Conservation (phyloP, 2,797 vertebrate species). For the Epinephelus coioides region DNA sequence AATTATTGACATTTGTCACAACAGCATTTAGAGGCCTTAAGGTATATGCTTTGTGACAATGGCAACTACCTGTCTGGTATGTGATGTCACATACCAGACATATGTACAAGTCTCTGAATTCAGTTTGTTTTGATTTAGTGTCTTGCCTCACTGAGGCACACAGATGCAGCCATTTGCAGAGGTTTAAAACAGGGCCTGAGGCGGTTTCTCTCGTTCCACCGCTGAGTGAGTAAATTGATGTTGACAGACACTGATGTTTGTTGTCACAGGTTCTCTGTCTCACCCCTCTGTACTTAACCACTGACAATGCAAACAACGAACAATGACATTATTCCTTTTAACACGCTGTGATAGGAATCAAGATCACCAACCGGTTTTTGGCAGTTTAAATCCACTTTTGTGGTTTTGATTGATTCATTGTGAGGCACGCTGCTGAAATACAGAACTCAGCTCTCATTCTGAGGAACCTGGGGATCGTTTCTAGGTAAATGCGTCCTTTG, state of each 20-base stretch:
- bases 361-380: background rate
- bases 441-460: background rate
- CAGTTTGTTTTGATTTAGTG: slow-evolving; percentile 5
- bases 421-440: background rate
- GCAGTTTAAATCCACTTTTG: background rate
- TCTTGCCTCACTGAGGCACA: background rate
- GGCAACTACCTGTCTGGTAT: slow-evolving; percentile 19
- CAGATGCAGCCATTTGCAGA: background rate
- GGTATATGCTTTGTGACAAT: background rate
- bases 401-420: background rate
- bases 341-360: background rate
- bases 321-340: background rate
- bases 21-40: background rate
- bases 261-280: background rate
- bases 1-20: background rate
- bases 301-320: slow-evolving; percentile 1
- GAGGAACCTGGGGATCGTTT: no score
- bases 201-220: background rate
- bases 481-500: no score
- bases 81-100: background rate
- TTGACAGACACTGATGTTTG: slow-evolving; percentile 24
- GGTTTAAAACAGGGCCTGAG: slow-evolving; percentile 12
- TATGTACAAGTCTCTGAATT: background rate
- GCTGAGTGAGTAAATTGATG: slow-evolving; percentile 7
- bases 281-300: background rate